Evolutionary conservation across 2,113 vertebrate species (phyloP).

Genomic region (Halichoeres trimaculatus): DNA sequence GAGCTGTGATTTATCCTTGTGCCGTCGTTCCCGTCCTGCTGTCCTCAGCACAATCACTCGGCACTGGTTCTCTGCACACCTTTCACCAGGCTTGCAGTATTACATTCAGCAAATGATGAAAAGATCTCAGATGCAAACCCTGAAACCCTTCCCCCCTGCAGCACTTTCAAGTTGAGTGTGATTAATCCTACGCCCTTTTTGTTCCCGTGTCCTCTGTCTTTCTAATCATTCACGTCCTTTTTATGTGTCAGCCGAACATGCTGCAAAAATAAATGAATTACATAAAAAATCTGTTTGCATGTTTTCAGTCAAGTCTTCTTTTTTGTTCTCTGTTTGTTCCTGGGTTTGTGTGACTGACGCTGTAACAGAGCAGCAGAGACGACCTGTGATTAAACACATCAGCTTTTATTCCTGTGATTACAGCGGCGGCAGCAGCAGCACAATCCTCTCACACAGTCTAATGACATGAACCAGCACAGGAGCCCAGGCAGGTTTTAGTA

Average conservation of each 20-base stretch:
- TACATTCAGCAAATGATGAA: slow-evolving; percentile 67
- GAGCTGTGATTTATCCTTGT: slow-evolving; percentile 73
- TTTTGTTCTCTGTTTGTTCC: neutral
- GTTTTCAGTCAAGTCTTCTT: neutral
- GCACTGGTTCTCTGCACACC: slow-evolving; percentile 53
- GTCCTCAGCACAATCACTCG: slow-evolving; percentile 73
- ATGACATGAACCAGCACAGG: slow-evolving; percentile 49
- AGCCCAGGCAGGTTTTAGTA: slow-evolving; percentile 59
- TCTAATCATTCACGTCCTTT: slow-evolving; percentile 27
- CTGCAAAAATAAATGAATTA: neutral
- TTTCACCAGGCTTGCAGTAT: slow-evolving; percentile 50
- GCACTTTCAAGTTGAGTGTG: slow-evolving; percentile 49
- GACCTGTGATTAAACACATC: slow-evolving; percentile 60
- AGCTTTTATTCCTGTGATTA: slow-evolving; percentile 52
- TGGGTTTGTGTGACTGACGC: neutral
- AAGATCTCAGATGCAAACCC: slow-evolving; percentile 54
- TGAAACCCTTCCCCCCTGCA: neutral
- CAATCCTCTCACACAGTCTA: slow-evolving; percentile 61
- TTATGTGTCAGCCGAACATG: slow-evolving; percentile 7
- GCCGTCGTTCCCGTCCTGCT: slow-evolving; percentile 68
- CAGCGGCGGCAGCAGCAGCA: slow-evolving; percentile 25
- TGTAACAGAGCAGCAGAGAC: slow-evolving; percentile 34
- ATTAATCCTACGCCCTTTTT: slow-evolving; percentile 59
- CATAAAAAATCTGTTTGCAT: neutral
- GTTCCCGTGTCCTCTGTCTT: slow-evolving; percentile 35